Percentiles rank a stretch among this genome's conserved stretches.
Conservation (phyloP, 2,113 vertebrate genomes). For the Gnathonemus longibarbis region DNA sequence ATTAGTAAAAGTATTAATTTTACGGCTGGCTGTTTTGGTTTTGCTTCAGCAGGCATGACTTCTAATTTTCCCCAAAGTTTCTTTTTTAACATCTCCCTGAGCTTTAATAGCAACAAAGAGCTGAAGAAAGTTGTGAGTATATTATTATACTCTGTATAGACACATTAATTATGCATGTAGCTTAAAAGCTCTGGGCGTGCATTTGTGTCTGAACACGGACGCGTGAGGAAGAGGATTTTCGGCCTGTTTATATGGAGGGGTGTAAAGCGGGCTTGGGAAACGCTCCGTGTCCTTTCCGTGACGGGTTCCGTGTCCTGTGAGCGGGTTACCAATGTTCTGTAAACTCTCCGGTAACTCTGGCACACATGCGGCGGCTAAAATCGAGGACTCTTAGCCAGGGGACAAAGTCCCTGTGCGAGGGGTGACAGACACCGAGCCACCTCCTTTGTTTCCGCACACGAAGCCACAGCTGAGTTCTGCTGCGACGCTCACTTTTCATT, state of each 20-base stretch:
- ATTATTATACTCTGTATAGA: background rate
- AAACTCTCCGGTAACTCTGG: background rate
- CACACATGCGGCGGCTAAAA: background rate
- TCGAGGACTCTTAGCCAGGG: background rate
- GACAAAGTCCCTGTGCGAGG: background rate
- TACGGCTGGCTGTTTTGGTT: background rate
- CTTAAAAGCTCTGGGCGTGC: background rate
- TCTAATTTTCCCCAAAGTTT: background rate
- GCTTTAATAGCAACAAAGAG: background rate
- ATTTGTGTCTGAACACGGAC: background rate
- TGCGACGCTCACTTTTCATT: constrained; percentile 51
- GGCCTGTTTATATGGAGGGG: background rate
- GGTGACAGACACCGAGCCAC: background rate
- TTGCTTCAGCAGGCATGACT: background rate
- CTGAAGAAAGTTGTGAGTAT: background rate
- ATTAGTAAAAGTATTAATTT: constrained; percentile 2
- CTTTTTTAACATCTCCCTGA: background rate
- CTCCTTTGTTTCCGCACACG: constrained; percentile 39
- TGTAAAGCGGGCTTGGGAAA: background rate
- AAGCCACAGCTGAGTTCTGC: constrained; percentile 45
- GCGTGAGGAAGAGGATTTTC: background rate
- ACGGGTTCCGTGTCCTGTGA: background rate
- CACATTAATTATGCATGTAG: background rate
- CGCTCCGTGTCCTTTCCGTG: background rate
- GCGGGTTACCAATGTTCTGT: background rate